These are phyloP conservation scores for Dolomedes plantarius DNA, from an alignment of 2,888 invertebrate genomes.

Conservation along the genomic window DNA sequence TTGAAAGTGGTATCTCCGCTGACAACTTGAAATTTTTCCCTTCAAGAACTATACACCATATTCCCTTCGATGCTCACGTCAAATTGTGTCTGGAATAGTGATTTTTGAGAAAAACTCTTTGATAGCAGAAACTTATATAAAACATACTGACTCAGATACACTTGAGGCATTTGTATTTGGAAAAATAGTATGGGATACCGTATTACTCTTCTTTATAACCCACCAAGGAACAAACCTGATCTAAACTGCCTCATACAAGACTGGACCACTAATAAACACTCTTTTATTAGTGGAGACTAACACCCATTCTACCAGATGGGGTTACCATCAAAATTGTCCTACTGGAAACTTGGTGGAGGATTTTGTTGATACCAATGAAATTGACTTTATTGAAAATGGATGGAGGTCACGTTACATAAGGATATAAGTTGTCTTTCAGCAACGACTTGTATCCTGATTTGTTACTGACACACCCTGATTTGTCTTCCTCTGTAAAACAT, in stretches of 20 bases:
- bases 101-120: neutral
- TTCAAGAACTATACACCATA: slow-evolving; percentile 10
- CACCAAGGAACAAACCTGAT: slow-evolving; percentile 13
- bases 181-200: neutral
- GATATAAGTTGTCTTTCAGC: neutral
- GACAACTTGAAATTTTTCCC: neutral
- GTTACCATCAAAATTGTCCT: neutral
- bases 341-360: slow-evolving; percentile 19
- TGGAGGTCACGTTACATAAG: slow-evolving; percentile 1
- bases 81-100: slow-evolving; percentile 3
- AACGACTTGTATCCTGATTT: slow-evolving; percentile 19
- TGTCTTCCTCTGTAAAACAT: neutral
- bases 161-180: slow-evolving; percentile 2
- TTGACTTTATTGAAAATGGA: slow-evolving; percentile 17
- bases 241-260: neutral
- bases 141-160: slow-evolving; percentile 9
- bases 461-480: slow-evolving; percentile 7
- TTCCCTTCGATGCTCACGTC: neutral
- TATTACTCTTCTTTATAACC: slow-evolving; percentile 25
- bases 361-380: slow-evolving; percentile 12
- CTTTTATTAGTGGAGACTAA: slow-evolving; percentile 21
- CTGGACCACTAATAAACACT: slow-evolving; percentile 14
- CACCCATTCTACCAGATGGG: slow-evolving; percentile 18
- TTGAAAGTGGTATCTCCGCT: neutral
- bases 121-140: neutral